Conservation (phyloP, 1,140 invertebrate species). For the Bilobella aurantiaca region DNA sequence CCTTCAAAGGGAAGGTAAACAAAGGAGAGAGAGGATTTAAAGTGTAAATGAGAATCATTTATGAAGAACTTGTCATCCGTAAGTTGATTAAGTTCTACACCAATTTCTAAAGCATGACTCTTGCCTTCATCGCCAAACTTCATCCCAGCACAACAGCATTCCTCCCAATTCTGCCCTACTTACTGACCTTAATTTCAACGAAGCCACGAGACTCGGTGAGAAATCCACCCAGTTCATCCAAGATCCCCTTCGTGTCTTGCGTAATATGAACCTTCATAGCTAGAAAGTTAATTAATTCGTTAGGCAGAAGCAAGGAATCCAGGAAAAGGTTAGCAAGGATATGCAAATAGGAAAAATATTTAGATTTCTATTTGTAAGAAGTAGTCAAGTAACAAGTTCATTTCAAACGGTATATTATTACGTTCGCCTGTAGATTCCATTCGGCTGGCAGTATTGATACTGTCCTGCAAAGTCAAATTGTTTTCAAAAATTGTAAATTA, state of each 20-base stretch:
- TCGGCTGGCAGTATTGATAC: conserved; percentile 46
- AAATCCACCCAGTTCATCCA: conserved; percentile 45
- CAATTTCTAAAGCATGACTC: neutral
- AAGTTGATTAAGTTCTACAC: neutral
- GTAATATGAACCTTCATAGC: conserved; percentile 47
- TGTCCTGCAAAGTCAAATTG: too few species aligned
- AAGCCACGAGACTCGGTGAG: conserved; percentile 40
- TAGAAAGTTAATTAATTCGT: conserved; percentile 26
- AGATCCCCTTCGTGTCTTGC: conserved; percentile 40
- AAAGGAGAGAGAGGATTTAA: neutral
- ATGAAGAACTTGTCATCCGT: neutral
- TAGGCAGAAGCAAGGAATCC: neutral
- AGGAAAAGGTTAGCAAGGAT: neutral
- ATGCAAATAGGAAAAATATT: too few species aligned
- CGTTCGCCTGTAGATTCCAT: conserved; percentile 48
- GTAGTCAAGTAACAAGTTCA: too few species aligned
- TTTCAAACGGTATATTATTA: too few species aligned
- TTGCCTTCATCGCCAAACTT: too few species aligned
- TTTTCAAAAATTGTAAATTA: too few species aligned
- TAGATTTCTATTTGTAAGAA: too few species aligned
- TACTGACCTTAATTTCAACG: conserved; percentile 43
- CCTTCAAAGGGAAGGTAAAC: neutral
- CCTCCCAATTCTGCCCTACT: neutral
- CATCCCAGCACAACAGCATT: neutral
- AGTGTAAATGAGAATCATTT: neutral